Evolutionary conservation across 2,113 vertebrate species (phyloP), one percentile per base, ranked within the genome.

Genomic region (Calypte anna): DNA sequence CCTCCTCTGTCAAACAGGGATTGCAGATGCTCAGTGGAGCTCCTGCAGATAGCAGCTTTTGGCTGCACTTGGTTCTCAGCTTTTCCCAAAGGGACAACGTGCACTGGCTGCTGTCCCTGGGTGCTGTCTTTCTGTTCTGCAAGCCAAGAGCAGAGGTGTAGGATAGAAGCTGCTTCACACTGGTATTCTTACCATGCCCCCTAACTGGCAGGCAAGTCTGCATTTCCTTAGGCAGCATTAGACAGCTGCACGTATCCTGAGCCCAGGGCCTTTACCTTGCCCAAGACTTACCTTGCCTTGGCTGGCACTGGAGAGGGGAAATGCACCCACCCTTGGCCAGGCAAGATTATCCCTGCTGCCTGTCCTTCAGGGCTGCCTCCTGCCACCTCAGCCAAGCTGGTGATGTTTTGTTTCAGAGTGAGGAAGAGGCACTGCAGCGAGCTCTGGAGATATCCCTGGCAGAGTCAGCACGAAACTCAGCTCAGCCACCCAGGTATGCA

Each of bases 381-480:
- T 85, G 44, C 18, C 9, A 8, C 9, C 30, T 18, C 23, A 2
- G 27, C 46, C 69, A 66, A 83, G 73, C 72, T 70, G 57, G 12
- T 92, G 77, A 93, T 67, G 33, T 50, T 94, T 72, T 95, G 18
- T 97, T 93, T 88, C 95, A 99, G 99, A 99, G 98, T 0, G 99
- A 99, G 86, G 99, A 99, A 78, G 99, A 99, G 96, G 99, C 99
- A 30, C 98, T 99, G 91, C 99, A 99, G 89, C 98, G 98, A 90
- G 99, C 99, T 61, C 97, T 99, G 96, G 99, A 99, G 97, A 98
- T 99, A 97, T 99, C 99, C 23, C 94, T 99, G 96, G 98, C 98
- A 63, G 99, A 99, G 87, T 98, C 98, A 1, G 96, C 95, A 24
- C 63, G 4, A 77, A 79, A 96, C 16, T 97, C 97, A 27, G 97